Conservation (phyloP, 1,140 invertebrate species). For the Orius laevigatus region DNA sequence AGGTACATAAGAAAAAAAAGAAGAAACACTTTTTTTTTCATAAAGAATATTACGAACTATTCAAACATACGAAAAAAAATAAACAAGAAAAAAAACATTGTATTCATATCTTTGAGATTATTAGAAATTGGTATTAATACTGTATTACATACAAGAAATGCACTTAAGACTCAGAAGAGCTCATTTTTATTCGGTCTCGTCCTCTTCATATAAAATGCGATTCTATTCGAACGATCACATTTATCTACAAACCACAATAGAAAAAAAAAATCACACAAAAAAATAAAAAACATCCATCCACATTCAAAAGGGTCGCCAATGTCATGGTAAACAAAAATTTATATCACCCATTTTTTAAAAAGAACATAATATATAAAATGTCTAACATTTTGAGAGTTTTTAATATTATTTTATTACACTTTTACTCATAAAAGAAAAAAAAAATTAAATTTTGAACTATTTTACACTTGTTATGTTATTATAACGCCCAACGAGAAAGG, state of each 20-base stretch:
- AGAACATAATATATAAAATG: no score
- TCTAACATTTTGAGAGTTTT: no score
- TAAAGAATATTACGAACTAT: slow-evolving; percentile 6
- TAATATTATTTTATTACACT: no score
- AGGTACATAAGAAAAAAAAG: background rate
- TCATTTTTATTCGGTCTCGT: slow-evolving; percentile 4
- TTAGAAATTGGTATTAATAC: slow-evolving; percentile 5
- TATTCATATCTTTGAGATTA: slow-evolving; percentile 29
- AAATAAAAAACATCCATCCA: slow-evolving; percentile 9
- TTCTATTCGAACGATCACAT: background rate
- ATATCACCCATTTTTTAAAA: no score
- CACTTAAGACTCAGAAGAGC: slow-evolving; percentile 11
- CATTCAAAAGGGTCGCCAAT: slow-evolving; percentile 5
- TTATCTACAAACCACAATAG: background rate
- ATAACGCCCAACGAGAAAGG: no score
- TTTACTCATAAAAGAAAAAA: no score
- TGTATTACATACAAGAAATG: slow-evolving; percentile 12
- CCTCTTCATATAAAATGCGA: background rate
- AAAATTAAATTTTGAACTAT: no score
- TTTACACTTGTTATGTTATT: no score
- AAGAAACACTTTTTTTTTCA: slow-evolving; percentile 9
- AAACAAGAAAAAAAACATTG: no score
- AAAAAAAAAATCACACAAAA: background rate
- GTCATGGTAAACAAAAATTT: background rate
- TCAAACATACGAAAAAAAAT: no score